Evolutionary conservation across 2,888 invertebrate genomes (phyloP).

Genomic region (Orgyia antiqua): DNA sequence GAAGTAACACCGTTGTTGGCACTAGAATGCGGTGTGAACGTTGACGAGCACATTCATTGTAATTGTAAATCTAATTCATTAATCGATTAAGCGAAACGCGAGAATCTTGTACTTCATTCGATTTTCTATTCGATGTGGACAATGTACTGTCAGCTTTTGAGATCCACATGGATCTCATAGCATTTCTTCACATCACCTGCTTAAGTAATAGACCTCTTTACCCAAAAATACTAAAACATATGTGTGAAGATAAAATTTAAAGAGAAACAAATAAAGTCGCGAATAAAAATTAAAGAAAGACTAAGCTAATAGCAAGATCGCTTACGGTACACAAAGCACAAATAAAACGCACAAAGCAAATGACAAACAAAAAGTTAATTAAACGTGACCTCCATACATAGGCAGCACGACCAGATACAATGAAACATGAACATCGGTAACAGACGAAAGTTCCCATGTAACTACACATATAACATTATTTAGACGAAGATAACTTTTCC

Average conservation of each 20-base stretch:
- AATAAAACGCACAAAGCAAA: slow-evolving; percentile 27
- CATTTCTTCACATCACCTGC: no score
- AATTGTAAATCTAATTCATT: slow-evolving; percentile 16
- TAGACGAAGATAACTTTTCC: no score
- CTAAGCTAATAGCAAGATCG: no score
- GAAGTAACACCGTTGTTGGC: slow-evolving; percentile 30
- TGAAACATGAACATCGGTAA: slow-evolving; percentile 14
- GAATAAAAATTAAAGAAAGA: no score
- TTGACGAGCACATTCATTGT: slow-evolving; percentile 36
- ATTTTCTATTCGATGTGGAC: no score
- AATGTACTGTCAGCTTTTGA: no score
- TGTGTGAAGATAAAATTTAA: no score
- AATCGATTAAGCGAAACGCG: slow-evolving; percentile 12
- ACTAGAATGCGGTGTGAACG: slow-evolving; percentile 49
- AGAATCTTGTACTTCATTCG: no score
- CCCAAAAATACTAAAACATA: no score
- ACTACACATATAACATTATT: background rate
- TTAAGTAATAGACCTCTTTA: no score
- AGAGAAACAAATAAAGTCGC: no score
- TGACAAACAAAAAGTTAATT: slow-evolving; percentile 41
- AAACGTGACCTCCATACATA: slow-evolving; percentile 44
- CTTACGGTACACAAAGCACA: slow-evolving; percentile 15
- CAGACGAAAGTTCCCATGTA: slow-evolving; percentile 37
- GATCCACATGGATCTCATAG: no score
- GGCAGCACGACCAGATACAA: slow-evolving; percentile 25